A percentile compares a stretch with the other conserved stretches of the same genome.
phyloP scores from a whole-genome alignment of 2,888 invertebrate species.

The Plagodis pulveraria region DNA sequence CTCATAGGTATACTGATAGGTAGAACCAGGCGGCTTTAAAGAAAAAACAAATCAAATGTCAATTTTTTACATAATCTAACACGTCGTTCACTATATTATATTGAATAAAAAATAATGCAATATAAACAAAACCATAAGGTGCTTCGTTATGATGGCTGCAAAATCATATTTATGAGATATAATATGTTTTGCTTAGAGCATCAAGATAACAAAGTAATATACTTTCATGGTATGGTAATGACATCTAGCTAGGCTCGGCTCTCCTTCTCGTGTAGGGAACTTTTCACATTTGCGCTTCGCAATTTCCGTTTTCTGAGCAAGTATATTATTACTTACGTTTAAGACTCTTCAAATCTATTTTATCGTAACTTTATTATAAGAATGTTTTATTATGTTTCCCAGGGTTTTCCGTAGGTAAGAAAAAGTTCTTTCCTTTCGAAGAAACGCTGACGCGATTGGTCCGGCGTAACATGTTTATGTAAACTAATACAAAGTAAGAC shows the following conservation, averaged over 20 bases:
- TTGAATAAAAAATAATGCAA: too few species aligned
- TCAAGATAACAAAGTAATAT: conserved; percentile 43
- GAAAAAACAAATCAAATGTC: too few species aligned
- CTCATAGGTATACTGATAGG: too few species aligned
- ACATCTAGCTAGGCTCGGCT: conserved; percentile 46
- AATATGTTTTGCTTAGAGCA: conserved; percentile 27
- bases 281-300: conserved; percentile 67
- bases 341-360: conserved; percentile 36
- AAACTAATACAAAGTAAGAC: conserved; percentile 59
- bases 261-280: conserved; percentile 54
- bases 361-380: conserved; percentile 26
- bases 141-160: neutral
- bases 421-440: conserved; percentile 26
- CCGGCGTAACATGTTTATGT: conserved; percentile 45
- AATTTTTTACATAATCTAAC: too few species aligned
- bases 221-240: conserved; percentile 50
- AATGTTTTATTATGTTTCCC: conserved; percentile 28
- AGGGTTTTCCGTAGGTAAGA: conserved; percentile 16
- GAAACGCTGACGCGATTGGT: conserved; percentile 40
- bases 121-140: neutral
- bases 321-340: conserved; percentile 37
- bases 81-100: too few species aligned
- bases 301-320: conserved; percentile 56
- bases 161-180: conserved; percentile 28
- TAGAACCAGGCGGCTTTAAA: too few species aligned